A percentile compares a stretch with the other conserved stretches of the same genome.
Evolutionary conservation across 1,140 invertebrate species (phyloP).

Genomic region (Thaumatotibia leucotreta): DNA sequence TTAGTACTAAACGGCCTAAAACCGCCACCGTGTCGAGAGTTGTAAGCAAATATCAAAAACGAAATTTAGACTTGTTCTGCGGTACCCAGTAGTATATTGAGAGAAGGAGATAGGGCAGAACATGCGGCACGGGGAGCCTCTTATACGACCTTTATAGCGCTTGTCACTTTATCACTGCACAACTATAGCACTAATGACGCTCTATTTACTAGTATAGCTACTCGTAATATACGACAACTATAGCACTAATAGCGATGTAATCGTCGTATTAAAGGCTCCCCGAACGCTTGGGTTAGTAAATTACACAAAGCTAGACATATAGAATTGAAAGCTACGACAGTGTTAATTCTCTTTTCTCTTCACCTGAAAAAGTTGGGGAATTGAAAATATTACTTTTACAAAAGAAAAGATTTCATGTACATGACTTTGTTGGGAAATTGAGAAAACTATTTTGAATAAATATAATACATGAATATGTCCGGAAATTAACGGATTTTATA

Average conservation of each 20-base stretch:
- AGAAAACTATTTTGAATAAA: conserved; percentile 23
- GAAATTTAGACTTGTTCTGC: conserved; percentile 76
- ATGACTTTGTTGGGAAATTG: not conserved
- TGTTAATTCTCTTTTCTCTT: conserved; percentile 39
- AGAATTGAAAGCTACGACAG: conserved; percentile 59
- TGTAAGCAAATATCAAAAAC: conserved; percentile 75
- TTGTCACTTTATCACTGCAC: not conserved
- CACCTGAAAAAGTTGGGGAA: conserved; percentile 57
- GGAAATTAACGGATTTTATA: conserved; percentile 53
- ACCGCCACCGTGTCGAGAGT: conserved; percentile 70
- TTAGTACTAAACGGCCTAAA: conserved; percentile 68
- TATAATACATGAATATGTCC: conserved; percentile 30
- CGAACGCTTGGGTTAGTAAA: conserved; percentile 34
- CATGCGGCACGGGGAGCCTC: conserved; percentile 52
- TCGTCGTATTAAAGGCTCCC: conserved; percentile 48
- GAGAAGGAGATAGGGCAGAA: conserved; percentile 56
- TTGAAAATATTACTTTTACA: conserved; percentile 15
- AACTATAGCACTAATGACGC: not conserved
- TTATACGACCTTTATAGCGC: conserved; percentile 21
- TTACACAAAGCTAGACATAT: conserved; percentile 63
- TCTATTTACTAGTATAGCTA: not conserved
- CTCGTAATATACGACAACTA: not conserved
- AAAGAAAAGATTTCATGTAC: conserved; percentile 3
- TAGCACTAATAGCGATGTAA: not conserved
- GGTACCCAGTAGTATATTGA: conserved; percentile 35